Evolutionary conservation across 2,113 vertebrate species (phyloP), one percentile per base, ranked within the genome.

Genomic region (Megaceryle maxima): DNA sequence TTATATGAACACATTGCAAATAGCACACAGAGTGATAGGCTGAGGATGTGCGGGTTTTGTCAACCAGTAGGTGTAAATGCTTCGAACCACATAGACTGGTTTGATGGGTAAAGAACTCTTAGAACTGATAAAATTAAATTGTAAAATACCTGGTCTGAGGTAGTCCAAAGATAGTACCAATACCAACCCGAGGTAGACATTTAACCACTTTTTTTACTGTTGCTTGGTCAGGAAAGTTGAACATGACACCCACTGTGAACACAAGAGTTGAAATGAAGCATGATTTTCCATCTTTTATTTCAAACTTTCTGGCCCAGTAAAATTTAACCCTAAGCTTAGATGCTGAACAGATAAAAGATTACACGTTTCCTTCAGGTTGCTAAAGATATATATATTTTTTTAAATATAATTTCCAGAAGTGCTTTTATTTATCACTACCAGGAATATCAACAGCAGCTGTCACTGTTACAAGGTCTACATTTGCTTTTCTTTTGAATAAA

Each of bases 191-290:
- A 94, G 99, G 99, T 11, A 99, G 98, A 95, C 97, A 98, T 91
- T 99, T 98, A 57, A 99, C 98, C 63, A 99, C 99, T 97, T 99
- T 99, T 98, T 99, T 99, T 29, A 99, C 99, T 2, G 97, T 98
- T 92, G 98, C 98, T 77, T 98, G 93, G 84, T 99, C 99, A 83
- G 99, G 99, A 86, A 99, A 99, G 98, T 99, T 99, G 97, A 99
- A 99, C 99, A 99, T 99, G 93, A 99, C 98, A 41, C 99, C 98
- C 76, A 99, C 99, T 99, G 98, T 64, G 84, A 90, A 97, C 57
- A 94, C 3, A 91, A 91, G 72, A 96, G 60, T 90, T 85, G 66
- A 89, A 96, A 96, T 13, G 81, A 2, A 7, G 41, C 18, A 85
- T 62, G 28, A 86, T 39, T 95, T 88, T 21, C 69, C 31, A 57